A percentile compares a stretch with the other conserved stretches of the same genome.
phyloP scores from a whole-genome alignment of 2,113 vertebrate species.

The Sitta europaea region DNA sequence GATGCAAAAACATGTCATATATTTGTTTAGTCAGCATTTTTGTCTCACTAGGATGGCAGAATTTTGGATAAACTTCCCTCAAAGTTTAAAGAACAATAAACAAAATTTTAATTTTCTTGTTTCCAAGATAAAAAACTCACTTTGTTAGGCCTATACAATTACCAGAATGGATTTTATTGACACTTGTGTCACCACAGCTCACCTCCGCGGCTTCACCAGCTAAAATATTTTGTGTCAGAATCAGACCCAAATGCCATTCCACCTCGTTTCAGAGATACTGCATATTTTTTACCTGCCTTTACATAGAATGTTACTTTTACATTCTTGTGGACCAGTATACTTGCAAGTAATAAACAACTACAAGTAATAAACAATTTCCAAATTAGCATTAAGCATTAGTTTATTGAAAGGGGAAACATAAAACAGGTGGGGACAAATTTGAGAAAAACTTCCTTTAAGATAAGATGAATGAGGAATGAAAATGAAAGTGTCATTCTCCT shows the following conservation, averaged over 20 bases:
- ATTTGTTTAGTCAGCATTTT: not conserved
- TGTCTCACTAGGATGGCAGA: not conserved
- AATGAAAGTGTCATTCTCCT: not conserved
- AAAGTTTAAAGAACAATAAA: not conserved
- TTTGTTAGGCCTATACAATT: not conserved
- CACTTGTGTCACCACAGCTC: not conserved
- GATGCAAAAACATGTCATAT: not conserved
- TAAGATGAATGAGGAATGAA: not conserved
- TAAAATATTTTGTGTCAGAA: not conserved
- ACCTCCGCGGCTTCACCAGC: not conserved
- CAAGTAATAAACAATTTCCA: not conserved
- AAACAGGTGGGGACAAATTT: not conserved
- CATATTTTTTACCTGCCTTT: not conserved
- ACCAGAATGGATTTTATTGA: not conserved
- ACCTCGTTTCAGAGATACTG: not conserved
- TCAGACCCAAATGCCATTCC: not conserved
- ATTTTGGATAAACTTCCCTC: not conserved
- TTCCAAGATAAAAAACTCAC: not conserved
- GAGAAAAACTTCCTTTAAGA: not conserved
- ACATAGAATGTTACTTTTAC: not conserved
- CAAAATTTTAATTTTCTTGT: not conserved
- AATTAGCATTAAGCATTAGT: not conserved
- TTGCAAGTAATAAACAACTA: not conserved
- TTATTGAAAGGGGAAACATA: not conserved
- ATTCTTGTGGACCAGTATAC: not conserved